Conservation (phyloP, 2,888 invertebrate species). For the Sceliomorpha sp. region DNA sequence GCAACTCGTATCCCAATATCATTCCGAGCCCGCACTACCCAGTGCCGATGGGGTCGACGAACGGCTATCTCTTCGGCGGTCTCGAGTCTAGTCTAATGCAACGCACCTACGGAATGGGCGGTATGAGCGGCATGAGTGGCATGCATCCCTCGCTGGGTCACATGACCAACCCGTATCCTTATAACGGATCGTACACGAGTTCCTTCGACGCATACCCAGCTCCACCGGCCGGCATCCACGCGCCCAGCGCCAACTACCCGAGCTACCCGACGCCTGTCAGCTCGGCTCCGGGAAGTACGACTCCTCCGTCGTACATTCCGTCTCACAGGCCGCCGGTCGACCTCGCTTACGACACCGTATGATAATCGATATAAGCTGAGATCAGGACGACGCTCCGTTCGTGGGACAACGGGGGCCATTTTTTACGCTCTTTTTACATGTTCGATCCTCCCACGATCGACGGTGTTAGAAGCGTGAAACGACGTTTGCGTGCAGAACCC, state of each 20-base stretch:
- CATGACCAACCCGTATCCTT: slow-evolving; percentile 71
- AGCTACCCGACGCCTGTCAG: slow-evolving; percentile 69
- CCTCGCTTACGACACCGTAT: slow-evolving; percentile 78
- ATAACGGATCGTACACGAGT: slow-evolving; percentile 76
- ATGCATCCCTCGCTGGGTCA: slow-evolving; percentile 72
- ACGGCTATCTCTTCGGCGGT: slow-evolving; percentile 76
- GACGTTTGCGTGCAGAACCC: slow-evolving; percentile 19
- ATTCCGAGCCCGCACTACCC: slow-evolving; percentile 79
- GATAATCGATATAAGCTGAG: slow-evolving; percentile 74
- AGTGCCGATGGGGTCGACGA: slow-evolving; percentile 77
- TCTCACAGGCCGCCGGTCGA: slow-evolving; percentile 77
- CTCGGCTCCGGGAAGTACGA: slow-evolving; percentile 63
- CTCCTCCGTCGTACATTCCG: slow-evolving; percentile 76
- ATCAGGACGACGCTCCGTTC: slow-evolving; percentile 11
- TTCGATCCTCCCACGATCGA: slow-evolving; percentile 33
- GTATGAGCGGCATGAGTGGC: slow-evolving; percentile 73
- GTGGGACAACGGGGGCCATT: slow-evolving; percentile 58
- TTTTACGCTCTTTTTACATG: slow-evolving; percentile 76
- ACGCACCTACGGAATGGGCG: slow-evolving; percentile 74
- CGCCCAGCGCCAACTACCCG: slow-evolving; percentile 87
- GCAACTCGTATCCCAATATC: slow-evolving; percentile 77
- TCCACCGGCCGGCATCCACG: slow-evolving; percentile 83
- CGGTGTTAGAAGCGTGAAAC: slow-evolving; percentile 27
- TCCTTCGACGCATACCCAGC: slow-evolving; percentile 80
- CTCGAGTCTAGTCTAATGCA: slow-evolving; percentile 77